Evolutionary conservation across 2,113 vertebrate species (phyloP), one percentile per base, ranked within the genome.

Genomic region (Lutjanus erythropterus): DNA sequence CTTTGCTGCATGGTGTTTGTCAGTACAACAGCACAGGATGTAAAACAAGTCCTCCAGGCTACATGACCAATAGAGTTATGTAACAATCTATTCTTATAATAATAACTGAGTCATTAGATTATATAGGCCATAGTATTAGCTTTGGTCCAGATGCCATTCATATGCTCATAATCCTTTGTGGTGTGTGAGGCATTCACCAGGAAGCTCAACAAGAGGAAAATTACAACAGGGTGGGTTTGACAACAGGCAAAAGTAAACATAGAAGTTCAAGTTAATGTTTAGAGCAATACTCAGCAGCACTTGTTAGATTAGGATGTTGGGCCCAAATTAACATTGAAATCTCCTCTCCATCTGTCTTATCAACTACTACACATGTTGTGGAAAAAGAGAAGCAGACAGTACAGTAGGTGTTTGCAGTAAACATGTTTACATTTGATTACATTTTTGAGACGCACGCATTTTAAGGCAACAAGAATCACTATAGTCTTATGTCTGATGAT

Each of bases 41-140:
- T 74, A 31, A 18, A 71, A 73, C 23, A 61, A 29, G 25, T 35
- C 70, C 25, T 65, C 27, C 1, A 12, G 16, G 68, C 65, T 23
- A 23, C 37, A 70, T 50, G 55, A 82, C 42, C 69, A 69, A 79
- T 10, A 67, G 9, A 71, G 62, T 88, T 72, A 49, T 29, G 44
- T 55, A 77, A 89, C 18, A 60, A 25, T 14, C 19, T 70, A 9
- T 65, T 81, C 41, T 68, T 56, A 61, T 62, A 56, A 78, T 62
- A 56, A 78, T 41, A 77, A 75, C 29, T n/a, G 21, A 74, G 29
- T 42, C 75, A 66, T 1, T 71, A 55, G 55, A 71, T 77, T 83
- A 89, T 46, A 73, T 39, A 25, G 70, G 72, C 25, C 52, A 58
- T 31, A 14, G 19, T 27, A 75, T 56, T 50, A 80, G 50, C 61